Conservation (phyloP, 2,888 invertebrate species). For the Dynastes maya region DNA sequence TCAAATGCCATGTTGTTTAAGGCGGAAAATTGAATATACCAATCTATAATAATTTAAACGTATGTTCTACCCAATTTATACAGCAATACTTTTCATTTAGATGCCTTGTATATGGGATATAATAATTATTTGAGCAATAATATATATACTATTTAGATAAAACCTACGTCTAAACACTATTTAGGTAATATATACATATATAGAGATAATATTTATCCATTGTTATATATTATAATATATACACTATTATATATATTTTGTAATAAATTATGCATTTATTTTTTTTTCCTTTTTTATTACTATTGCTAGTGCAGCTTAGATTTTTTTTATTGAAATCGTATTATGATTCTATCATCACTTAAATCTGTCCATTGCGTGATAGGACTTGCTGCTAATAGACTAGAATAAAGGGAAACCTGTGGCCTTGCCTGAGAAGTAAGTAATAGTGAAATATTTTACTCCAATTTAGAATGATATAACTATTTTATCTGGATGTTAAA, state of each 20-base stretch:
- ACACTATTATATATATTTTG: slow-evolving; percentile 37
- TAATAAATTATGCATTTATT: slow-evolving; percentile 44
- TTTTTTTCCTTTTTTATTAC: slow-evolving; percentile 16
- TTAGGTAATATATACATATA: not conserved
- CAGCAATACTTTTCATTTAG: not conserved
- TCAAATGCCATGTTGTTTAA: no score
- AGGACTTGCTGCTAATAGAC: not conserved
- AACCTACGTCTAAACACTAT: no score
- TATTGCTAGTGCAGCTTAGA: not conserved
- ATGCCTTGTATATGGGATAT: slow-evolving; percentile 9
- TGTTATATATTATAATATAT: slow-evolving; percentile 33
- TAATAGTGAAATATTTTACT: no score
- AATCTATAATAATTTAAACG: no score
- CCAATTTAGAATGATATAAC: not conserved
- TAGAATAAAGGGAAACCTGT: not conserved
- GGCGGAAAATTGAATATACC: no score
- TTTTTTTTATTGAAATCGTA: not conserved
- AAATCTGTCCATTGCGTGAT: not conserved
- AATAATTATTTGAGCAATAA: slow-evolving; percentile 37
- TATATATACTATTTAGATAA: not conserved
- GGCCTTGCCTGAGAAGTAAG: slow-evolving; percentile 6
- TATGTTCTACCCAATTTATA: no score
- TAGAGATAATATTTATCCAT: slow-evolving; percentile 37
- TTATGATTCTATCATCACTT: not conserved
- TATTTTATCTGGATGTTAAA: not conserved